Percentiles rank a stretch among this genome's conserved stretches.
These are phyloP conservation scores for Spisula subtruncata DNA, from an alignment of 2,888 invertebrate species.

Conservation along the genomic window DNA sequence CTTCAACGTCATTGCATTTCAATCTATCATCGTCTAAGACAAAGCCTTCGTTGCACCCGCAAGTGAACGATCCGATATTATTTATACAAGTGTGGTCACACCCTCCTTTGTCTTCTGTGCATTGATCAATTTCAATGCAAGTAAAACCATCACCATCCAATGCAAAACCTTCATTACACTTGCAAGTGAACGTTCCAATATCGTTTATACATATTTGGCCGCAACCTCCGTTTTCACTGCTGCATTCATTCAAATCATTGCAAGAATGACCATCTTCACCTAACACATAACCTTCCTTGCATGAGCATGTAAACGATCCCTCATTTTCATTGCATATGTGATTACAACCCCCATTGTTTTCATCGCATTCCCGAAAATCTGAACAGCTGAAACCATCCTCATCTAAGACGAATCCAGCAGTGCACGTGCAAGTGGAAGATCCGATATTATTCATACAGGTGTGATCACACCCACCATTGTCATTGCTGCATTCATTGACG, in stretches of 20 bases:
- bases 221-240: background rate
- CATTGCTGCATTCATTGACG: background rate
- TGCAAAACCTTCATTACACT: background rate
- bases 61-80: background rate
- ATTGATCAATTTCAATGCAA: slow-evolving; percentile 47
- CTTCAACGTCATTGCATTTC: background rate
- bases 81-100: slow-evolving; percentile 51
- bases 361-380: background rate
- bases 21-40: too few species aligned
- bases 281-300: background rate
- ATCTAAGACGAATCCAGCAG: background rate
- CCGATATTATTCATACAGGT: background rate
- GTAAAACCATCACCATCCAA: background rate
- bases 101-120: slow-evolving; percentile 26
- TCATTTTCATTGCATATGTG: background rate
- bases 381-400: background rate
- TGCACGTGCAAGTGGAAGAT: background rate
- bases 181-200: background rate
- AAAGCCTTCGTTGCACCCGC: too few species aligned
- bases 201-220: background rate
- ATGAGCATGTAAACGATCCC: background rate
- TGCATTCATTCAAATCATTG: slow-evolving; percentile 20
- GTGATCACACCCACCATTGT: background rate
- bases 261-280: background rate
- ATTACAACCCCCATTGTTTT: slow-evolving; percentile 22